Conservation (phyloP, 2,113 vertebrate species). For the Cavia porcellus region DNA sequence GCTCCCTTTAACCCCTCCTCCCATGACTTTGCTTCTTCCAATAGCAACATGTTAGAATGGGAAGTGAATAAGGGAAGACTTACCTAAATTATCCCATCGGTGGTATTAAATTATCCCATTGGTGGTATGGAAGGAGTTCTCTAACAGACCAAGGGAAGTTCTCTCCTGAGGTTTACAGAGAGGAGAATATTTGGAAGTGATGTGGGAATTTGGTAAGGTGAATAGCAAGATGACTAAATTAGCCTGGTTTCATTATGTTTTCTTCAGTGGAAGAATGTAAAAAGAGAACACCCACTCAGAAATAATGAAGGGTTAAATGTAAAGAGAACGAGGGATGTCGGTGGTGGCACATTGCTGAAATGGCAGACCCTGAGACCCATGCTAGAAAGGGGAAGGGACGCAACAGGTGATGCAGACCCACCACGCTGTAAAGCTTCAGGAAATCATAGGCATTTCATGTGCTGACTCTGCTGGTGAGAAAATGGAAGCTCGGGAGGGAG, state of each 20-base stretch:
- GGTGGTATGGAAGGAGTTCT: neutral
- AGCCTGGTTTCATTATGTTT: neutral
- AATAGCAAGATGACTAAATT: neutral
- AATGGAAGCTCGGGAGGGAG: neutral
- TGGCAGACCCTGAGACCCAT: neutral
- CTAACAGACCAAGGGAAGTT: neutral
- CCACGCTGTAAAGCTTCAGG: neutral
- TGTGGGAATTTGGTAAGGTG: neutral
- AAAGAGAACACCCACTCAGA: slow-evolving; percentile 20
- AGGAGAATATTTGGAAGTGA: neutral
- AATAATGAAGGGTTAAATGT: neutral
- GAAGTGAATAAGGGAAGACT: neutral
- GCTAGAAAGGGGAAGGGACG: neutral
- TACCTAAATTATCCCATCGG: neutral
- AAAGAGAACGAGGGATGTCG: neutral
- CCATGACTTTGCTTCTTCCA: neutral
- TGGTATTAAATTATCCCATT: neutral
- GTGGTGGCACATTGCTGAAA: neutral
- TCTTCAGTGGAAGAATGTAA: neutral
- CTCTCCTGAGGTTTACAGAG: neutral
- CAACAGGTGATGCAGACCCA: neutral
- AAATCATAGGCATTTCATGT: neutral
- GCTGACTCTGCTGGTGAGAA: neutral
- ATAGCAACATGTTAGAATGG: neutral
- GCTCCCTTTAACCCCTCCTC: neutral